Percentiles rank a stretch among this genome's conserved stretches.
Conservation (phyloP, 2,888 invertebrate species). For the Drosophila eohydei region DNA sequence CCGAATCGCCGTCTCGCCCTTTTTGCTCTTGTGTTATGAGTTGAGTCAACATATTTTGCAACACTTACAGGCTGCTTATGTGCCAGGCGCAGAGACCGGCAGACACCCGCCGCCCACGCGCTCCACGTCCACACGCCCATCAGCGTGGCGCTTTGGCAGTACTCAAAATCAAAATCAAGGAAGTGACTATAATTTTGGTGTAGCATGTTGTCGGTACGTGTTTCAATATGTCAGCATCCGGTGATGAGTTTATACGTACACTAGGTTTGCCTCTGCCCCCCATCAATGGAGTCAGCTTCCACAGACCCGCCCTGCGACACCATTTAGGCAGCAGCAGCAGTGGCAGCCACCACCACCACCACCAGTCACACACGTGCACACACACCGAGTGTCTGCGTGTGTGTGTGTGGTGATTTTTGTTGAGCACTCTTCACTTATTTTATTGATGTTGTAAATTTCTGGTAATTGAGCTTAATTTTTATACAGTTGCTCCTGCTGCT, state of each 20-base stretch:
- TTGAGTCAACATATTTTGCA: slow-evolving; percentile 83
- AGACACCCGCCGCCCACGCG: neutral
- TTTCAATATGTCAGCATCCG: slow-evolving; percentile 81
- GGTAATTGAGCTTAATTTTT: slow-evolving; percentile 81
- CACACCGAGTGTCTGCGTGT: slow-evolving; percentile 14
- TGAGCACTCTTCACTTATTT: slow-evolving; percentile 80
- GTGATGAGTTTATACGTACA: slow-evolving; percentile 79
- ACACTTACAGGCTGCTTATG: slow-evolving; percentile 77
- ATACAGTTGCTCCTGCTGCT: slow-evolving; percentile 61
- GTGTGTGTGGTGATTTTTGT: slow-evolving; percentile 71
- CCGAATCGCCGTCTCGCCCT: neutral
- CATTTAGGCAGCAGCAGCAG: slow-evolving; percentile 19
- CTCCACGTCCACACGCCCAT: neutral
- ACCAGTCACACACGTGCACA: slow-evolving; percentile 46
- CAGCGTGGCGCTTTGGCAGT: slow-evolving; percentile 43
- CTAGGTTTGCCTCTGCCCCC: slow-evolving; percentile 48
- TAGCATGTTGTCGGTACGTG: slow-evolving; percentile 84
- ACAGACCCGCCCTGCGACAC: slow-evolving; percentile 16
- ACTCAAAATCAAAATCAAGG: slow-evolving; percentile 83
- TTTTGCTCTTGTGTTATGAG: slow-evolving; percentile 72
- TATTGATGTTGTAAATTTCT: slow-evolving; percentile 82
- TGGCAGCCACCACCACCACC: slow-evolving; percentile 12
- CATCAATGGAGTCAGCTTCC: slow-evolving; percentile 11
- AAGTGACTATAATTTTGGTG: slow-evolving; percentile 84
- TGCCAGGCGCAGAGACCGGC: slow-evolving; percentile 34